Evolutionary conservation across 2,888 invertebrate genomes (phyloP), one percentile per base, ranked within the genome.

Genomic region (Drosophila lacicola): DNA sequence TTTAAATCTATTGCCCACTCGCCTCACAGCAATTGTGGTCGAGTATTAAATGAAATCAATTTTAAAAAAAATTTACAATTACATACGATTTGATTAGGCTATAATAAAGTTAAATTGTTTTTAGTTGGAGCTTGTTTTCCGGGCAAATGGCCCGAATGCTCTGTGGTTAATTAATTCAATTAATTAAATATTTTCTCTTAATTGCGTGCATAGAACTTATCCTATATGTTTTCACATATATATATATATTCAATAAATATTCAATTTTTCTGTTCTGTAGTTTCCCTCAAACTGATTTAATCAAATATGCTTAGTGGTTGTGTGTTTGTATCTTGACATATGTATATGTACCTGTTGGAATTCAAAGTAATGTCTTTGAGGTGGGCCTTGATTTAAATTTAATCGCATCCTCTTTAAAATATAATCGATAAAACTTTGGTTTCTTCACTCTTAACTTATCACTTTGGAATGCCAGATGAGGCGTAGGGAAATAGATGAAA

Each of bases 371-470:
- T 57, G 65, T 70, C 57, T 57, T 51, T 29, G 50, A 88, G 83
- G 83, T 84, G 83, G 83, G 83, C 80, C 78, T 61, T 78, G 72
- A 68, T 62, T 73, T 58, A 63, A 69, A 58, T 66, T 58, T 56
- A 70, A 62, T 70, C 70, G 64, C 77, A 68, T 74, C 53, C 47
- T 55, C 67, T 74, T 39, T 36, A 71, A 61, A 58, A 45, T 70
- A 61, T 45, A 53, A 21, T 19, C 8, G 2, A 3, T 34, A 1
- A 1, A 19, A n/a, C 41, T 14, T n/a, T 13, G 57, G 39, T 64
- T 61, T 51, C 39, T 44, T 37, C 6, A 39, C 42, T 51, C 74
- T 68, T 72, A 75, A 46, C 49, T 68, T 68, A 75, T 68, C 77
- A 75, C 74, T 63, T 64, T 76, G 74, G 68, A 50, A 60, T 73